Evolutionary conservation across 2,113 vertebrate genomes (phyloP).

Genomic region (Sigmodon hispidus): DNA sequence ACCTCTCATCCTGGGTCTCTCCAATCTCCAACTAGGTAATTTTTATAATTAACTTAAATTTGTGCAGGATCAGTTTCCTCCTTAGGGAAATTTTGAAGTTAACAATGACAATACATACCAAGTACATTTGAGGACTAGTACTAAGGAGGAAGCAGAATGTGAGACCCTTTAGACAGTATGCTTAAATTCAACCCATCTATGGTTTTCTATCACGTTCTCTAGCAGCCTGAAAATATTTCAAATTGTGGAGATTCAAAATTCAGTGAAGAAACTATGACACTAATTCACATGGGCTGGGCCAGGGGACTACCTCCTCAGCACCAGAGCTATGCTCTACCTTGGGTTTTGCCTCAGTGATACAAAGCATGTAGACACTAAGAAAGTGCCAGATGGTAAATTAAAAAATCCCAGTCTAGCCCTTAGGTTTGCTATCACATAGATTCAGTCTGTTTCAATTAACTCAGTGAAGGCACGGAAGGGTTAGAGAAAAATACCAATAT

Average conservation of each 20-base stretch:
- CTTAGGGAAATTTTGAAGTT: background rate
- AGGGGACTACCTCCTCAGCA: background rate
- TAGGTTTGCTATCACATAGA: background rate
- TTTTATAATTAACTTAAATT: background rate
- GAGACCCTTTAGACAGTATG: background rate
- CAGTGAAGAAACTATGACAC: background rate
- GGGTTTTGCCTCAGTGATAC: background rate
- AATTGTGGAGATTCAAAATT: background rate
- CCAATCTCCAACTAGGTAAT: background rate
- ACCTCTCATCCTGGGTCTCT: background rate
- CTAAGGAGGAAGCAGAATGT: background rate
- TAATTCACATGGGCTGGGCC: background rate
- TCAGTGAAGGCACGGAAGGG: background rate
- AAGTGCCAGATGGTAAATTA: slow-evolving; percentile 30
- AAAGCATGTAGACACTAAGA: background rate
- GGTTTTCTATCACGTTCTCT: background rate
- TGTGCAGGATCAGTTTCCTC: background rate
- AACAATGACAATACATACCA: background rate
- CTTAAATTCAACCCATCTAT: background rate
- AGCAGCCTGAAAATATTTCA: slow-evolving; percentile 30
- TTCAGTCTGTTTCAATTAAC: slow-evolving; percentile 9
- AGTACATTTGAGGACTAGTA: background rate
- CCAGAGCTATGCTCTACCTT: background rate
- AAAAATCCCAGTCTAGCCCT: background rate
- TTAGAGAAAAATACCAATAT: background rate